phyloP scores from a whole-genome alignment of 2,888 invertebrate genomes.

The Lordiphosa andalusiaca region DNA sequence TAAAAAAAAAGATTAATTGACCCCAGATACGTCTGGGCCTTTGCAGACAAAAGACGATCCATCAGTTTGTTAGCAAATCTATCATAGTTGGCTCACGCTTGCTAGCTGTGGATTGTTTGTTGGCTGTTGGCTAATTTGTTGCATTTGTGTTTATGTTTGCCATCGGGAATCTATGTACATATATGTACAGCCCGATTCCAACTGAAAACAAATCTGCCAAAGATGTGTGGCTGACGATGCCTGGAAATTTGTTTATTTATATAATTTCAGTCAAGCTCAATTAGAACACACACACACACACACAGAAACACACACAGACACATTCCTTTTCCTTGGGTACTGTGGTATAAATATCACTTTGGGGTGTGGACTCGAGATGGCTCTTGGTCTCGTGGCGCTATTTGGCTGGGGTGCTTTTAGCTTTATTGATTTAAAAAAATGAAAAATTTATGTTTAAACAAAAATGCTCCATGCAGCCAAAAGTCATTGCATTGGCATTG shows the following conservation, averaged over 20 bases:
- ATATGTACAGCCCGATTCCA: constrained; percentile 14
- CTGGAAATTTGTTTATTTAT: constrained; percentile 60
- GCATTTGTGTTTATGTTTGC: constrained; percentile 60
- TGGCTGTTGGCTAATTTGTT: constrained; percentile 64
- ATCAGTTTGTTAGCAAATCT: constrained; percentile 58
- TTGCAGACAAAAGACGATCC: constrained; percentile 22
- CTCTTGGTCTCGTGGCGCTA: constrained; percentile 64
- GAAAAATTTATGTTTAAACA: constrained; percentile 75
- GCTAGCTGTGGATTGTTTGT: constrained; percentile 6
- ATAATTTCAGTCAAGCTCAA: constrained; percentile 72
- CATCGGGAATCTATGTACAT: constrained; percentile 9
- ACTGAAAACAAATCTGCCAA: constrained; percentile 32
- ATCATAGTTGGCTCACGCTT: constrained; percentile 55
- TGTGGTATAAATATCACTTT: constrained; percentile 54
- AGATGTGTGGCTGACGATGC: constrained; percentile 18
- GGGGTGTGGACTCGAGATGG: constrained; percentile 18
- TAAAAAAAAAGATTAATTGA: constrained; percentile 15
- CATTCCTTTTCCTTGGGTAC: not conserved
- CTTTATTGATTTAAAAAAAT: constrained; percentile 73
- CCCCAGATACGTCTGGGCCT: constrained; percentile 13
- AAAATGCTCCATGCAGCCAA: constrained; percentile 57
- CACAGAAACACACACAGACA: constrained; percentile 25
- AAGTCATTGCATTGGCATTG: constrained; percentile 30
- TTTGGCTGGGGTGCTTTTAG: constrained; percentile 58
- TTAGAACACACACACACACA: constrained; percentile 50